A percentile compares a stretch with the other conserved stretches of the same genome.
Evolutionary conservation across 2,888 invertebrate species (phyloP).

Genomic region (Meteorus colon): DNA sequence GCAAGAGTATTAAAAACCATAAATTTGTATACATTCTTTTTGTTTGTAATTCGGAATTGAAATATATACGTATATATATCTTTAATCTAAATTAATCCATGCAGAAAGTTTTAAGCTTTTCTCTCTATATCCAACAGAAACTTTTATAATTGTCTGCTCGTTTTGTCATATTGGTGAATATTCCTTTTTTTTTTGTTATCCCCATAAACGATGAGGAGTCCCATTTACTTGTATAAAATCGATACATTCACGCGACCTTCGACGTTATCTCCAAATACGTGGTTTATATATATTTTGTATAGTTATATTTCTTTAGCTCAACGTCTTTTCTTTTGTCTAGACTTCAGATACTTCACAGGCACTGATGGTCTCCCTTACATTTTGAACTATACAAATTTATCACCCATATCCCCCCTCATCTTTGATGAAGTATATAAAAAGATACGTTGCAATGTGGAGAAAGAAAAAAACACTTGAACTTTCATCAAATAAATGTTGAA

Average conservation of each 20-base stretch:
- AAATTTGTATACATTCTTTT: too few relatives aligned
- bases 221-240: not conserved
- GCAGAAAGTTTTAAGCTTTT: not conserved
- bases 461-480: not conserved
- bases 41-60: too few relatives aligned
- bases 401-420: not conserved
- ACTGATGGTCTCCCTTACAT: not conserved
- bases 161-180: not conserved
- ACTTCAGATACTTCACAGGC: not conserved
- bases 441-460: not conserved
- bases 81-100: conserved; percentile 1
- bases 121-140: not conserved
- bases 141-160: not conserved
- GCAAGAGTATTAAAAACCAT: too few relatives aligned
- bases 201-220: not conserved
- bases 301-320: not conserved
- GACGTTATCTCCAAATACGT: not conserved
- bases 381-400: not conserved
- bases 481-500: not conserved
- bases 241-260: not conserved
- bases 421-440: not conserved
- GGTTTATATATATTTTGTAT: not conserved
- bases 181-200: not conserved
- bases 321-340: conserved; percentile 9
- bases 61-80: not conserved